Evolutionary conservation across 2,888 invertebrate species (phyloP), one percentile per base, ranked within the genome.

Genomic region (Acleris emargana): DNA sequence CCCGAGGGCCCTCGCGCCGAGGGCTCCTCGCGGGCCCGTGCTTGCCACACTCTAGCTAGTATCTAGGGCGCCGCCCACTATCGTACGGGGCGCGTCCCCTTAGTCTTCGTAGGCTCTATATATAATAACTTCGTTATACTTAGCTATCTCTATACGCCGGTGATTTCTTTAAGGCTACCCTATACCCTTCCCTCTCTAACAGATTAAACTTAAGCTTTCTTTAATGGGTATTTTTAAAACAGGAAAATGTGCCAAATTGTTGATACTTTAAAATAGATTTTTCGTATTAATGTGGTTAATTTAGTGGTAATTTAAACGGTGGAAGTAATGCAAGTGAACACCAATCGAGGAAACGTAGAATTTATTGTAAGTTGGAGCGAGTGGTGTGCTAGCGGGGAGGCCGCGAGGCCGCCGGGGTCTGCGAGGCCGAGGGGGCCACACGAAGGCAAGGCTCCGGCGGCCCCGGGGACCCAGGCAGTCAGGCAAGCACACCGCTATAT

Each of bases 191-290:
- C 59, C 62, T 64, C 52, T 58, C 42, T 38, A 49, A 58, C 58
- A 32, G 49, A 50, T 53, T 54, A 38, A 22, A 17, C 49, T 47
- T 61, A 64, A 67, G 63, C 47, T 64, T 71, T 75, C 82, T 80
- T 82, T 81, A 76, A 43, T 38, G 64, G 61, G 54, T 64, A 67
- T 64, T 67, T 64, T 60, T 51, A 85, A 86, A 87, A 86, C 87
- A 87, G 87, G 75, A 73, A 71, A 83, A 85, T 85, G 90, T 91
- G 90, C 91, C 91, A 91, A 91, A 89, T 88, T 87, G 88, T 89
- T 90, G 82, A 87, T 87, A 85, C 84, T 75, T 78, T 81, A 81
- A 76, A 80, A 80, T 69, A 71, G 67, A 71, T 67, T 71, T 70
- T 67, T 68, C 70, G 66, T 71, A 73, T 64, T 59, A 42, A 58